Evolutionary conservation across 2,797 vertebrate genomes (phyloP).

Genomic region (Sebastes trivittatus): DNA sequence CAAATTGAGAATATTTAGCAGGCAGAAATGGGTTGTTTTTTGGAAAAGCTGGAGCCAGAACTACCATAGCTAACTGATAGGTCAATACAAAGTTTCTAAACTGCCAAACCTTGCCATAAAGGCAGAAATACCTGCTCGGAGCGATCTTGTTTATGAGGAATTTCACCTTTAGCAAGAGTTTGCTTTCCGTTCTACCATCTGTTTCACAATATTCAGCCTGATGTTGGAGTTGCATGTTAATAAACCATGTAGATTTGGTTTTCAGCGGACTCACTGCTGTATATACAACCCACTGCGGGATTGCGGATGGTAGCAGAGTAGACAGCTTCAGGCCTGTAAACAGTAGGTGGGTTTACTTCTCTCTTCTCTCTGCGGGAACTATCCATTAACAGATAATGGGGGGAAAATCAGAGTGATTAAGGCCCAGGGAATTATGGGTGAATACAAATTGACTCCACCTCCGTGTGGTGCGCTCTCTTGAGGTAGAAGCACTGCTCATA

Average conservation of each 20-base stretch:
- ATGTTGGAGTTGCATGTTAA: constrained; percentile 68
- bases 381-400: constrained; percentile 99
- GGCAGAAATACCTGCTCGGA: constrained; percentile 22
- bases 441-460: constrained; percentile 93
- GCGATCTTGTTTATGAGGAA: constrained; percentile 43
- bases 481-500: constrained; percentile 75
- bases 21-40: constrained; percentile 54
- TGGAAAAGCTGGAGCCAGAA: constrained; percentile 31
- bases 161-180: constrained; percentile 53
- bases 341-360: constrained; percentile 88
- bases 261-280: constrained; percentile 61
- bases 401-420: constrained; percentile 92
- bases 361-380: constrained; percentile 87
- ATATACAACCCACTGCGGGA: constrained; percentile 66
- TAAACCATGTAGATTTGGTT: constrained; percentile 63
- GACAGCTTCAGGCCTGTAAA: constrained; percentile 83
- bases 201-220: constrained; percentile 52
- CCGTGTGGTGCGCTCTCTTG: constrained; percentile 77
- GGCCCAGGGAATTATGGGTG: constrained; percentile 92
- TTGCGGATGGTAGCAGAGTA: constrained; percentile 72
- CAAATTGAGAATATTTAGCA: constrained; percentile 70
- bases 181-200: constrained; percentile 51
- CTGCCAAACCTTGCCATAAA: constrained; percentile 21
- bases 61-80: constrained; percentile 14
- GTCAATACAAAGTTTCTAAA: constrained; percentile 26